These are phyloP conservation scores for Osmerus eperlanus DNA, from an alignment of 2,113 vertebrate genomes.

Conservation along the genomic window DNA sequence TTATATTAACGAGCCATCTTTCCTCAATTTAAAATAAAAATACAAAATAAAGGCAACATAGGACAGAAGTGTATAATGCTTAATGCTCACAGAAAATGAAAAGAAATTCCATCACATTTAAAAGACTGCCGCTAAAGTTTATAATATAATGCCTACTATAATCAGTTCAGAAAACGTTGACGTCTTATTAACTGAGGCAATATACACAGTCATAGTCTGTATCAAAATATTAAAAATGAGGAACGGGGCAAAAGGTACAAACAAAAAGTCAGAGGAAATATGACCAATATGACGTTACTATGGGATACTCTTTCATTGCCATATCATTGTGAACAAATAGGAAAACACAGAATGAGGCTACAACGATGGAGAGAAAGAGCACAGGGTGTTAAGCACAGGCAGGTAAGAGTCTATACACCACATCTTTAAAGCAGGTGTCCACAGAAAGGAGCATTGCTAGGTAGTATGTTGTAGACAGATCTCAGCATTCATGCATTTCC, in stretches of 20 bases:
- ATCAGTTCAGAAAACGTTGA: conserved; percentile 70
- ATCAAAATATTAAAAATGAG: conserved; percentile 64
- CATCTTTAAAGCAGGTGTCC: conserved; percentile 85
- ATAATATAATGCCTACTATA: conserved; percentile 72
- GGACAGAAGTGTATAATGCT: conserved; percentile 68
- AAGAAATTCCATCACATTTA: conserved; percentile 73
- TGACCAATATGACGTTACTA: conserved; percentile 84
- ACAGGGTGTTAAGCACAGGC: conserved; percentile 86
- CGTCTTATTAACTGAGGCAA: conserved; percentile 71
- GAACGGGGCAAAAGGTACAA: conserved; percentile 15
- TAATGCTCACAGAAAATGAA: conserved; percentile 63
- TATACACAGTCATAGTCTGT: conserved; percentile 67
- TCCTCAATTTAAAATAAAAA: conserved; percentile 75
- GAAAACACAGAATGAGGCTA: conserved; percentile 84
- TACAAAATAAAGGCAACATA: conserved; percentile 78
- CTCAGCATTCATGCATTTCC: conserved; percentile 70
- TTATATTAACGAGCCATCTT: conserved; percentile 86
- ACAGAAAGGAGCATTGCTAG: conserved; percentile 86
- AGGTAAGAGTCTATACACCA: conserved; percentile 85
- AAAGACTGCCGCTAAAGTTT: conserved; percentile 75
- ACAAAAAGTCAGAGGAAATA: conserved; percentile 23
- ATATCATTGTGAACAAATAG: conserved; percentile 76
- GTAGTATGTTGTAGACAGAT: conserved; percentile 89
- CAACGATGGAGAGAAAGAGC: conserved; percentile 79
- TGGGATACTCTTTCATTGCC: conserved; percentile 80